phyloP scores from a whole-genome alignment of 2,797 vertebrate genomes.

The Spinus pinus region DNA sequence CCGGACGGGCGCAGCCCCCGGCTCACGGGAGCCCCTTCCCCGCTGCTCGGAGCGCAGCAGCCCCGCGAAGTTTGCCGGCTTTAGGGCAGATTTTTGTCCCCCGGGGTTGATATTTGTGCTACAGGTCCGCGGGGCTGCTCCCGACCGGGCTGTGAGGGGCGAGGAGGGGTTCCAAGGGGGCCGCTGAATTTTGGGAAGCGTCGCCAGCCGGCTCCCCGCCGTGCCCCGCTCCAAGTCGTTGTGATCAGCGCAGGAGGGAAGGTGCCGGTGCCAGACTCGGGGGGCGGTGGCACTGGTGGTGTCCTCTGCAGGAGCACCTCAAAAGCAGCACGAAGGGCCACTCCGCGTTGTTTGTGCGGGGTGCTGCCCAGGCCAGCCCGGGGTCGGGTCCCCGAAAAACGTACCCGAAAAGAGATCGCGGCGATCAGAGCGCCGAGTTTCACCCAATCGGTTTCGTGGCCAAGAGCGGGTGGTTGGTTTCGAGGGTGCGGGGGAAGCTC shows the following conservation, averaged over 20 bases:
- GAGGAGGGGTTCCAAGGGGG: not conserved
- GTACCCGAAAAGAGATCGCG: not conserved
- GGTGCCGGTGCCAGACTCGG: not conserved
- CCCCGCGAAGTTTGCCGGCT: not conserved
- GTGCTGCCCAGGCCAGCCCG: not conserved
- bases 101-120: not conserved
- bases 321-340: not conserved
- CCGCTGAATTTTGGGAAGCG: not conserved
- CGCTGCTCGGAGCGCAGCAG: not conserved
- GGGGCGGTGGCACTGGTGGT: accelerated
- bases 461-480: not conserved
- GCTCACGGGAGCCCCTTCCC: not conserved
- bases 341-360: not conserved
- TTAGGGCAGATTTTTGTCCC: not conserved
- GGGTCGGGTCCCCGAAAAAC: not conserved
- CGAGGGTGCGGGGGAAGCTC: not conserved
- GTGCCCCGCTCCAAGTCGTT: not conserved
- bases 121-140: not conserved
- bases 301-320: not conserved
- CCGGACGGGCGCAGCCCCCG: not conserved
- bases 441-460: not conserved
- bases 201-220: not conserved
- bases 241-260: not conserved
- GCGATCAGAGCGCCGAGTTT: not conserved
- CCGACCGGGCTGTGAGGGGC: not conserved